Base-by-base conservation (phyloP, 2,888 invertebrate genomes). In the Calameuta filiformis region DNA sequence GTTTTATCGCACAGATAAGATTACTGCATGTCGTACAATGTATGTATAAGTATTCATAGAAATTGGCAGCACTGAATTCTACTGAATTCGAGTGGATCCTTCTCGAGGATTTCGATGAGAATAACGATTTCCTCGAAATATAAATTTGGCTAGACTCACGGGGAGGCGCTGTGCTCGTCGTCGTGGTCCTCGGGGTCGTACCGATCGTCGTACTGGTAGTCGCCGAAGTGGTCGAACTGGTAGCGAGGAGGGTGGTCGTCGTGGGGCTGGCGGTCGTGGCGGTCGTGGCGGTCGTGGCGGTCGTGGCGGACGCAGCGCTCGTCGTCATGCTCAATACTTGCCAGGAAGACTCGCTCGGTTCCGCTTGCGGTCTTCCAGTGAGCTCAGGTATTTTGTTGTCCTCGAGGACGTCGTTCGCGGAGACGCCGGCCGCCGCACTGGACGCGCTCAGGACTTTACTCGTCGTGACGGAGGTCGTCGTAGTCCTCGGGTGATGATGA, bases 361-460 rank as follows among this genome's bases (percentile, higher is more conserved):
- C 88, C 77, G 89, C 88, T 69, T 86, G 83, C 79, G 86, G 85
- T 75, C 82, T 86, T 81, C 82, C 87, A 79, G 90, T 89, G 81
- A 88, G 86, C 87, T 91, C 89, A 83, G 90, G 89, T 87, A 89
- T 88, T 81, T 90, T 83, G 85, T 90, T 90, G 85, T 90, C 86
- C 83, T 90, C 89, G 78, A 87, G 85, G 74, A 81, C 73, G 82
- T 89, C 88, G 74, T 87, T 86, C 78, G 86, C 83, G 79, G 81
- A 84, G 76, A 85, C 77, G 83, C 85, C 82, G 84, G 85, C 76
- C 85, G 0, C 92, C 92, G 0, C 92, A 91, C 11, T 78, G 77
- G 75, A 93, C 91, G 68, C 93, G 92, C 88, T 93, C 92, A 89
- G 92, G 92, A 79, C 92, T 89, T 88, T 93, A 92, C 83, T 92